Conservation (phyloP, 1,140 invertebrate genomes). For the Pogonomyrmex californicus region DNA sequence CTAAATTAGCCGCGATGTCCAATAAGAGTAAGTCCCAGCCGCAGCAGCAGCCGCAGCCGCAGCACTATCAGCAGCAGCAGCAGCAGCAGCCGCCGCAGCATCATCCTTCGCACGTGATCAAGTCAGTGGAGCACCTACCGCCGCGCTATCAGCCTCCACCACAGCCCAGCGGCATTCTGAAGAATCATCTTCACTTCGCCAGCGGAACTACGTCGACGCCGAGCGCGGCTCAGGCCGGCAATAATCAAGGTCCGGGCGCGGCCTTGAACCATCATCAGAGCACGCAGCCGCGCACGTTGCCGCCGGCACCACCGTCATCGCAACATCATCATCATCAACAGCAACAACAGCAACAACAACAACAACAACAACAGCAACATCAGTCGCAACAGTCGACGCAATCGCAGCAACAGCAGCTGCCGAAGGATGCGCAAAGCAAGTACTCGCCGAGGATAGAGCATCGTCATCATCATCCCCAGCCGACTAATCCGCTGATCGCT, state of each 20-base stretch:
- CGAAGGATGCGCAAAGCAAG: constrained; percentile 84
- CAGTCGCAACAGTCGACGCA: constrained; percentile 41
- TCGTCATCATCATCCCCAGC: constrained; percentile 73
- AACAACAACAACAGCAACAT: constrained; percentile 56
- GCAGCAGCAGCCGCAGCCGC: constrained; percentile 78
- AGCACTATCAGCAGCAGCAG: constrained; percentile 63
- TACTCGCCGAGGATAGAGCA: constrained; percentile 82
- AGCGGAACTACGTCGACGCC: constrained; percentile 80
- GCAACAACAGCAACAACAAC: constrained; percentile 82
- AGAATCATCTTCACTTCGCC: constrained; percentile 84
- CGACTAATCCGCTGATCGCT: constrained; percentile 51
- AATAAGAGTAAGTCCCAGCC: constrained; percentile 86
- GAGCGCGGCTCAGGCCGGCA: constrained; percentile 74
- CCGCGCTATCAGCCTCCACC: constrained; percentile 90
- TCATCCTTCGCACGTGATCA: constrained; percentile 77
- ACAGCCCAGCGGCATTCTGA: constrained; percentile 88
- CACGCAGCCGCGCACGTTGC: constrained; percentile 80
- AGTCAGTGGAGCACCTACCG: constrained; percentile 84
- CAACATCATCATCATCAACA: constrained; percentile 83
- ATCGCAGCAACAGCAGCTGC: constrained; percentile 65
- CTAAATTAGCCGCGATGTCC: constrained; percentile 86
- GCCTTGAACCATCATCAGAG: constrained; percentile 80
- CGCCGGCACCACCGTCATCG: constrained; percentile 71
- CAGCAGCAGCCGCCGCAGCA: constrained; percentile 66
- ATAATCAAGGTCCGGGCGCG: constrained; percentile 79